phyloP scores from a whole-genome alignment of 2,797 vertebrate species.

The Pseudotriccus pelzelni region DNA sequence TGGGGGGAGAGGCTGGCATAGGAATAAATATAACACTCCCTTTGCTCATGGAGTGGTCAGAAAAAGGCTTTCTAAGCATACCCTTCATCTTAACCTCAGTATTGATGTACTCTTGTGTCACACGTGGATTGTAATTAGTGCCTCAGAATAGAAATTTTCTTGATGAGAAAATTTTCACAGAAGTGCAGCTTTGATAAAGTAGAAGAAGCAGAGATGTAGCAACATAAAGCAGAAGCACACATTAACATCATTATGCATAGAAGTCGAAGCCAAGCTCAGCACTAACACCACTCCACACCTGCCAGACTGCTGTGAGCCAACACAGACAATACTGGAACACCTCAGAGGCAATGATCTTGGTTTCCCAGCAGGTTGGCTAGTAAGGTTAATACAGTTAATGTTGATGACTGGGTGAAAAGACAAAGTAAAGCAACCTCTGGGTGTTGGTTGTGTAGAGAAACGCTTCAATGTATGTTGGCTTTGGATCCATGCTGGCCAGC shows the following conservation, averaged over 20 bases:
- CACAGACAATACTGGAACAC: not conserved
- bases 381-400: not conserved
- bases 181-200: not conserved
- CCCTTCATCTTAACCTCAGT: not conserved
- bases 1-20: not conserved
- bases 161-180: not conserved
- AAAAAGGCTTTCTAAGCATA: not conserved
- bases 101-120: not conserved
- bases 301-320: not conserved
- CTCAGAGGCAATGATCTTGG: not conserved
- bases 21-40: not conserved
- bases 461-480: not conserved
- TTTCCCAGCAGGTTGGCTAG: not conserved
- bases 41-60: not conserved
- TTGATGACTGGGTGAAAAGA: not conserved
- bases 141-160: not conserved
- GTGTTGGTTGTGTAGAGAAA: not conserved
- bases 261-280: not conserved
- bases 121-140: not conserved
- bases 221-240: not conserved
- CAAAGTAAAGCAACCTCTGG: not conserved
- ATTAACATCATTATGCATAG: not conserved
- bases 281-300: not conserved
- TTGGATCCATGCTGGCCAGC: not conserved
- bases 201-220: not conserved